Evolutionary conservation across 2,888 invertebrate genomes (phyloP).

Genomic region (Aphidoletes aphidimyza): DNA sequence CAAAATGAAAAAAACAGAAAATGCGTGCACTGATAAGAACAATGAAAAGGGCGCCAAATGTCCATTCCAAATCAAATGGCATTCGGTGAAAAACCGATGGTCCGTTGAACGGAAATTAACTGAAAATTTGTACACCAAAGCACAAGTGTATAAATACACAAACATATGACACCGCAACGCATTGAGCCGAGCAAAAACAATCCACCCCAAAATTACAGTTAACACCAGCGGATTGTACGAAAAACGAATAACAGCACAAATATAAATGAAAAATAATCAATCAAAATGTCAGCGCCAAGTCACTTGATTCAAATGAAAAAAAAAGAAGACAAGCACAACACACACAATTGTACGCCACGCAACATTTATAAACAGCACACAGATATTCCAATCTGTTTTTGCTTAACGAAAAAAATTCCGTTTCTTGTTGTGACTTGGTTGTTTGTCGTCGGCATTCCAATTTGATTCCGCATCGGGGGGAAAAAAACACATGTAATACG

Average conservation of each 20-base stretch:
- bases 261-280: conserved; percentile 56
- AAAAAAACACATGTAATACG: conserved; percentile 41
- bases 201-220: not conserved
- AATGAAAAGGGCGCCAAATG: conserved; percentile 12
- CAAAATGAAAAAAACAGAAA: conserved; percentile 40
- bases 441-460: conserved; percentile 26
- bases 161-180: conserved; percentile 31
- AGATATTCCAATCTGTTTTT: conserved; percentile 11
- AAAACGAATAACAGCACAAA: conserved; percentile 54
- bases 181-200: not conserved
- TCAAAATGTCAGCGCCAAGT: conserved; percentile 56
- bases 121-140: not conserved
- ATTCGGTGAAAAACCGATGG: conserved; percentile 25
- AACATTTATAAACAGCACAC: not conserved
- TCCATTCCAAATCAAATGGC: conserved; percentile 12
- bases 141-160: conserved; percentile 8
- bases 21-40: conserved; percentile 34
- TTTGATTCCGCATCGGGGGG: not conserved
- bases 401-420: not conserved
- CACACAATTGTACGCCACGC: not conserved
- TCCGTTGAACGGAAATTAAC: conserved; percentile 47
- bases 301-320: conserved; percentile 53
- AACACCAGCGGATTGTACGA: conserved; percentile 29
- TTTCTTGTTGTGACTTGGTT: conserved; percentile 42
- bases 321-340: conserved; percentile 17